Conservation (phyloP, 2,113 vertebrate genomes). For the Elachura formosa region DNA sequence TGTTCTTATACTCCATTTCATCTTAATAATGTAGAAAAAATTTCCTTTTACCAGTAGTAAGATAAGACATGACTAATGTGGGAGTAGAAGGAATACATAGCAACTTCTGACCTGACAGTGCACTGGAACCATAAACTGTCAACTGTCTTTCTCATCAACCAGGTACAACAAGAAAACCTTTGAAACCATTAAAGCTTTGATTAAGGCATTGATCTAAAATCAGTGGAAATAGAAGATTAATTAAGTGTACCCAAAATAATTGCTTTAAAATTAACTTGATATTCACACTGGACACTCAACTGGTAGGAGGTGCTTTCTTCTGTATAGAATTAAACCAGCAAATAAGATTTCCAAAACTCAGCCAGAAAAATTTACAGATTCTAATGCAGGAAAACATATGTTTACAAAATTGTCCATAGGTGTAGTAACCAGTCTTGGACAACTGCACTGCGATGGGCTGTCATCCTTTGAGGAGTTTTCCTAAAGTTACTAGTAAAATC, state of each 20-base stretch:
- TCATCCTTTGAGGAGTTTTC: neutral
- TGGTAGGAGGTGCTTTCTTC: neutral
- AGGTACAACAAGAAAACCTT: neutral
- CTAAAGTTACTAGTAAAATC: neutral
- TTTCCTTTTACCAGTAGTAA: neutral
- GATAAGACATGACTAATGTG: neutral
- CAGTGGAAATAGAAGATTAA: neutral
- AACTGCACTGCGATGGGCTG: neutral
- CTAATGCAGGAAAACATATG: neutral
- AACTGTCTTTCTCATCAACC: neutral
- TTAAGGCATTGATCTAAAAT: neutral
- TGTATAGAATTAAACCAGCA: neutral
- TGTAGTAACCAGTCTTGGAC: neutral
- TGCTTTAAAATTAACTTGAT: neutral
- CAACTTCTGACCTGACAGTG: neutral
- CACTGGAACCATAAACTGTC: neutral
- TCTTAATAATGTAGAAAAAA: neutral
- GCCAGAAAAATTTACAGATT: neutral
- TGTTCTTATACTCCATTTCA: neutral
- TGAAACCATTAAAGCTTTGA: neutral
- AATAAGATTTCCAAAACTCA: neutral
- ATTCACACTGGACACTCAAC: neutral
- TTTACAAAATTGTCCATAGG: neutral
- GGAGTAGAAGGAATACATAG: rapidly evolving
- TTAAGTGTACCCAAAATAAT: neutral